Evolutionary conservation across 2,797 vertebrate genomes (phyloP), one percentile per base, ranked within the genome.

Genomic region (Sebastes taczanowskii): DNA sequence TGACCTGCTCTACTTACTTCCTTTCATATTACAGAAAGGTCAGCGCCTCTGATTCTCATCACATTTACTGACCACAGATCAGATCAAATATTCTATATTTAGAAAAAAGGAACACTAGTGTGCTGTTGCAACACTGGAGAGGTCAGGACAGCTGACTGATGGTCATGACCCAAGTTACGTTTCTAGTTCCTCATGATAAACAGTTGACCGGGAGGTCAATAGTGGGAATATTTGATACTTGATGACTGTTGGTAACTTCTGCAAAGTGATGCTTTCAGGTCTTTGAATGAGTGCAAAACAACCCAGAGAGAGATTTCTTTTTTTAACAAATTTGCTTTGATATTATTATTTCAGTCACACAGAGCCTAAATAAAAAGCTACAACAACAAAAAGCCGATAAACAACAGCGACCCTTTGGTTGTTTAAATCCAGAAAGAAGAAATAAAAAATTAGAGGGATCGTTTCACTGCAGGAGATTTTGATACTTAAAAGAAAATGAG

Each of bases 201-300:
- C 4, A 62, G 5, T 14, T 27, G 29, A 79, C n/a, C 6, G 7
- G 11, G 62, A 29, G 52, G 11, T 0, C 11, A 67, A 0, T 34
- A 1, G 71, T 29, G 9, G 13, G 30, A 72, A 55, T 59, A 69
- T 66, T 29, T 60, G 58, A 82, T 66, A 53, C 18, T 55, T 22
- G 9, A 32, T 18, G 38, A 32, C 35, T 18, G 29, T 38, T 13
- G 35, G 35, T 13, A 20, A 61, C 53, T 29, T 38, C 38, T 8
- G 55, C 9, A 65, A 73, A 64, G 60, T 4, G 27, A 81, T 65
- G 74, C 61, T 46, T 79, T 88, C 35, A 80, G 83, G 68, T 89
- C 84, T 85, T 70, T 76, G 79, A 91, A 88, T 69, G 87, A 92
- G 86, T 81, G 65, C 84, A 88, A 88, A 89, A 74, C 35, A 72